phyloP scores from a whole-genome alignment of 2,113 vertebrate species.

The Lagopus leucura region DNA sequence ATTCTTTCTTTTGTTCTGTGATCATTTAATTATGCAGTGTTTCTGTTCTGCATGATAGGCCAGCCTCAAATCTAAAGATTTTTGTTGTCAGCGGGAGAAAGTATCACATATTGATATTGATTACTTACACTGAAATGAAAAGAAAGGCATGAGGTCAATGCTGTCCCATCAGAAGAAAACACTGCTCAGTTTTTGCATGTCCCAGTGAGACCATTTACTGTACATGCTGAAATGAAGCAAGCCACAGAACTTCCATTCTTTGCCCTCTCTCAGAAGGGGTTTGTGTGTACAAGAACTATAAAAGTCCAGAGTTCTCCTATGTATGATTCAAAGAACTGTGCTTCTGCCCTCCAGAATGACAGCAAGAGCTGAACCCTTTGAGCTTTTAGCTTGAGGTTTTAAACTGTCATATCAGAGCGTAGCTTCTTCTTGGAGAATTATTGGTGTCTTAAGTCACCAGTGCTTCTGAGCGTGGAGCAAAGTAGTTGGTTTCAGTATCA shows the following conservation, averaged over 20 bases:
- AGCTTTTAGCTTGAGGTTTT: background rate
- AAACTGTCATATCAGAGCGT: background rate
- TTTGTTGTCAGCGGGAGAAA: background rate
- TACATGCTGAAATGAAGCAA: background rate
- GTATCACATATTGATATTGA: background rate
- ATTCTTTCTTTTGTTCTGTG: background rate
- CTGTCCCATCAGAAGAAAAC: background rate
- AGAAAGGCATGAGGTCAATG: background rate
- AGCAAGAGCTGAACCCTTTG: background rate
- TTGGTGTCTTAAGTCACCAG: background rate
- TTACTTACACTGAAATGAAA: background rate
- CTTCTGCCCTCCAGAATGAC: background rate
- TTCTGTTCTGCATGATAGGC: background rate
- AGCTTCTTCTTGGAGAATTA: background rate
- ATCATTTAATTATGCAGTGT: background rate
- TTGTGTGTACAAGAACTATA: accelerated
- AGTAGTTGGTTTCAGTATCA: background rate
- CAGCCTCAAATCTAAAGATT: background rate
- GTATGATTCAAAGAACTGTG: background rate
- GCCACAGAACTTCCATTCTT: background rate
- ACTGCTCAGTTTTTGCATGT: background rate
- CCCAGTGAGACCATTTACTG: background rate
- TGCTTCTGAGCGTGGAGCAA: background rate
- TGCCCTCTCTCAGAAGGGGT: background rate
- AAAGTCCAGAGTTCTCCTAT: background rate